Evolutionary conservation across 1,140 invertebrate genomes (phyloP).

Genomic region (Araneus ventricosus): DNA sequence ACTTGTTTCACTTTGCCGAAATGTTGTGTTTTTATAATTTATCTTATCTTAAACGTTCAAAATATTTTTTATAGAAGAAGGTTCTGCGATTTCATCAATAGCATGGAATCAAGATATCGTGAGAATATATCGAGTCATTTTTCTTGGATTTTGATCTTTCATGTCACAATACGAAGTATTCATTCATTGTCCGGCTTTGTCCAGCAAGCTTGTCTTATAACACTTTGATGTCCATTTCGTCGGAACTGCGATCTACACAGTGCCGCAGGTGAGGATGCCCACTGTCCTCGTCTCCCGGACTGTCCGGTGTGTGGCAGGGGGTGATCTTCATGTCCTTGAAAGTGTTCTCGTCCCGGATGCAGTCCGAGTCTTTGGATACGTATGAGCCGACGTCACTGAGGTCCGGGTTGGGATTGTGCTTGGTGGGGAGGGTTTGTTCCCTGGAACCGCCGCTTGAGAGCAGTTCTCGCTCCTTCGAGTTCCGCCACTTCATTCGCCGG

Average conservation of each 20-base stretch:
- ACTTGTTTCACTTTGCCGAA: no score
- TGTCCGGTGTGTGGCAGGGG: constrained; percentile 70
- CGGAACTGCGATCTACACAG: constrained; percentile 40
- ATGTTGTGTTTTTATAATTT: no score
- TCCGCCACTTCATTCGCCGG: constrained; percentile 97
- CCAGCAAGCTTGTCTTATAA: constrained; percentile 37
- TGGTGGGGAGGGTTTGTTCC: constrained; percentile 96
- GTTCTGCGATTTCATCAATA: background rate
- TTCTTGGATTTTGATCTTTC: background rate
- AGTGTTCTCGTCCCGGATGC: constrained; percentile 40
- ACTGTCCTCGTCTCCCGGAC: constrained; percentile 56
- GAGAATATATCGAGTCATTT: background rate
- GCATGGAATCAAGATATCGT: background rate
- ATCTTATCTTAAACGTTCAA: no score
- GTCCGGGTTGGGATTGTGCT: constrained; percentile 98
- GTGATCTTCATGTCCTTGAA: constrained; percentile 50
- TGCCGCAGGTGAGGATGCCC: background rate
- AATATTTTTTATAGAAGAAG: no score
- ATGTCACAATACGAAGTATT: background rate
- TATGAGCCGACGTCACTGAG: constrained; percentile 88
- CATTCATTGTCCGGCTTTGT: background rate
- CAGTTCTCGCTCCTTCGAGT: constrained; percentile 97
- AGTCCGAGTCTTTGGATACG: constrained; percentile 47
- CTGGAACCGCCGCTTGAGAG: constrained; percentile 94
- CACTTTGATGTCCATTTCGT: constrained; percentile 73